A percentile compares a stretch with the other conserved stretches of the same genome.
Conservation (phyloP, 2,797 vertebrate genomes). For the Manis pentadactyla region DNA sequence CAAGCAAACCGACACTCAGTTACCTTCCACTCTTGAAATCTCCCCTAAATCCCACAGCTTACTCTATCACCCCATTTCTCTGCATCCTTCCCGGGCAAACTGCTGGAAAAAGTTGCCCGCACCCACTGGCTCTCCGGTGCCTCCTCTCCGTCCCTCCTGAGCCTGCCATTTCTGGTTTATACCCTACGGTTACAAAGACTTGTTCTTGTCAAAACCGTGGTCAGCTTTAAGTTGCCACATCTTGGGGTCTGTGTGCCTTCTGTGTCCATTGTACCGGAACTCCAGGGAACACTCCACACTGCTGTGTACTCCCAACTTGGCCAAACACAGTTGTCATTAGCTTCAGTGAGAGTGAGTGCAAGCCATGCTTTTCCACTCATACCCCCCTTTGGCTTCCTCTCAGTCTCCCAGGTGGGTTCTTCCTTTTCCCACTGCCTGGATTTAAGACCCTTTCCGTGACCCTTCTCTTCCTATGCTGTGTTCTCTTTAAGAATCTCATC, state of each 20-base stretch:
- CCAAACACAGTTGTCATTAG: not conserved
- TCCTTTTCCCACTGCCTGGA: not conserved
- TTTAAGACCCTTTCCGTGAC: not conserved
- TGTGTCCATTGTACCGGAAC: not conserved
- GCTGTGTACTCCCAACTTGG: not conserved
- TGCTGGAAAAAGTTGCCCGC: not conserved
- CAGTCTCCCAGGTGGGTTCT: not conserved
- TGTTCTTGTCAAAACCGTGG: not conserved
- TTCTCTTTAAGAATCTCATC: not conserved
- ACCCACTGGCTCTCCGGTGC: not conserved
- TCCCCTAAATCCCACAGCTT: not conserved
- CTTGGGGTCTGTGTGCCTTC: not conserved
- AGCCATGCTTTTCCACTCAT: not conserved
- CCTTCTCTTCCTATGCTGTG: not conserved
- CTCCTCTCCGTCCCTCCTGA: not conserved
- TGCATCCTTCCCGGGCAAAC: not conserved
- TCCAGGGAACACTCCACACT: not conserved
- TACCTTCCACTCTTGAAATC: not conserved
- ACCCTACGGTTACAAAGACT: not conserved
- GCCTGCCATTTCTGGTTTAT: not conserved
- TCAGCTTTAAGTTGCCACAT: not conserved
- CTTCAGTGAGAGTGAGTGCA: too few relatives aligned
- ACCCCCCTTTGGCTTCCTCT: not conserved
- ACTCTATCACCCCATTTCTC: not conserved
- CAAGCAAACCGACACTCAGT: not conserved